Conservation (phyloP, 2,113 vertebrate species). For the Brevimyrus niger region DNA sequence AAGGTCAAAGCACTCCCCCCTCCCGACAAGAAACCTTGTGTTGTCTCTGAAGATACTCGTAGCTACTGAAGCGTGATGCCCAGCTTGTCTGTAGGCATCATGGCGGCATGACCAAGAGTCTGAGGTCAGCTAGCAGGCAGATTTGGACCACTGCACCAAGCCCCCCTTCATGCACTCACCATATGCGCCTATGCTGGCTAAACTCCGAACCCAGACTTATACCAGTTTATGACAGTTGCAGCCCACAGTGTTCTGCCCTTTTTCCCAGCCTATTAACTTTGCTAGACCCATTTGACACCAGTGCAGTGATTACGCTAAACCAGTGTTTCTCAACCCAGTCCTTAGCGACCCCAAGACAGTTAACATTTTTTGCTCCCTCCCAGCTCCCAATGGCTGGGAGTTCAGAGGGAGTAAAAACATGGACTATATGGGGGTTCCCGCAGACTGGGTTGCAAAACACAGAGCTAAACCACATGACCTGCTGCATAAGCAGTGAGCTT, state of each 20-base stretch:
- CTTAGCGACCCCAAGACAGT: not conserved
- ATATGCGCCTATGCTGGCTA: not conserved
- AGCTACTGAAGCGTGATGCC: not conserved
- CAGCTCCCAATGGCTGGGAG: not conserved
- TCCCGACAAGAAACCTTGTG: not conserved
- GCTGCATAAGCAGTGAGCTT: not conserved
- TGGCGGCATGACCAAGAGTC: not conserved
- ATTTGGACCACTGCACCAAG: not conserved
- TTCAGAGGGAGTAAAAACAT: not conserved
- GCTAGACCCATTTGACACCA: not conserved
- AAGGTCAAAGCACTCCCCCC: not conserved
- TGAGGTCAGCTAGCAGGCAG: not conserved
- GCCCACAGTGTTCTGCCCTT: not conserved
- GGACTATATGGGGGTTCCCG: not conserved
- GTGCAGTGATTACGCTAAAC: not conserved
- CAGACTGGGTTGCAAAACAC: not conserved
- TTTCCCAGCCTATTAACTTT: not conserved
- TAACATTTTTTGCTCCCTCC: not conserved
- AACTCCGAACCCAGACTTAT: not conserved
- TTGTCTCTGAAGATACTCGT: not conserved
- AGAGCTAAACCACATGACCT: not conserved
- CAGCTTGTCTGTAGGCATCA: not conserved
- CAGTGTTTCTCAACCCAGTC: not conserved
- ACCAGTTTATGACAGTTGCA: not conserved
- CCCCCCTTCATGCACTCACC: not conserved